These are phyloP conservation scores for Phyto melanocephala DNA, from an alignment of 2,888 invertebrate species.

Conservation along the genomic window DNA sequence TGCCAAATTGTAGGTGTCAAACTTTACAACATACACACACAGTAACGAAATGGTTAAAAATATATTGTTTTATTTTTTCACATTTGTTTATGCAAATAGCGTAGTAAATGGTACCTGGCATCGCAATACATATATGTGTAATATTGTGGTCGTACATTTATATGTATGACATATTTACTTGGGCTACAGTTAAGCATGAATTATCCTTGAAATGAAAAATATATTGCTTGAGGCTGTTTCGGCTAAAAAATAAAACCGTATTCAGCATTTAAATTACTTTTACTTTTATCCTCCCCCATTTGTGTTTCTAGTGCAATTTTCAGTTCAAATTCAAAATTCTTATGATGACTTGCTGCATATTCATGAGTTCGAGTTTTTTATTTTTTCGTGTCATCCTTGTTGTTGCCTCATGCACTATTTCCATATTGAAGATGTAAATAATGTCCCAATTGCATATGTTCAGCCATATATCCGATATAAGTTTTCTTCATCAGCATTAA, in stretches of 20 bases:
- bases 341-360: background rate
- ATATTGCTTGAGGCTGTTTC: slow-evolving; percentile 9
- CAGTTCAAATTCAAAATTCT: background rate
- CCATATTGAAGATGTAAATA: slow-evolving; percentile 36
- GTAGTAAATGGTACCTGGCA: background rate
- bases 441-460: slow-evolving; percentile 33
- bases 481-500: slow-evolving; percentile 6
- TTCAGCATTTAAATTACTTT: slow-evolving; percentile 25
- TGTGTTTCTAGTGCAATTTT: background rate
- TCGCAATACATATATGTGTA: background rate
- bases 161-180: background rate
- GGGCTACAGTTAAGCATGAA: background rate
- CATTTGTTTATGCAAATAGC: slow-evolving; percentile 20
- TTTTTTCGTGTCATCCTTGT: background rate
- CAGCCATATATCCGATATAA: background rate
- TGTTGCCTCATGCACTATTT: background rate
- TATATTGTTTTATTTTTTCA: background rate
- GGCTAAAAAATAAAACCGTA: background rate
- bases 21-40: background rate
- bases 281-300: background rate
- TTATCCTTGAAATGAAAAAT: slow-evolving; percentile 31
- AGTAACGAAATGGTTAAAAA: background rate
- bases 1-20: no score
- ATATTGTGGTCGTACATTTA: background rate
- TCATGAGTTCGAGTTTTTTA: background rate